Evolutionary conservation across 2,113 vertebrate species (phyloP), one percentile per base, ranked within the genome.

Genomic region (Charina bottae): DNA sequence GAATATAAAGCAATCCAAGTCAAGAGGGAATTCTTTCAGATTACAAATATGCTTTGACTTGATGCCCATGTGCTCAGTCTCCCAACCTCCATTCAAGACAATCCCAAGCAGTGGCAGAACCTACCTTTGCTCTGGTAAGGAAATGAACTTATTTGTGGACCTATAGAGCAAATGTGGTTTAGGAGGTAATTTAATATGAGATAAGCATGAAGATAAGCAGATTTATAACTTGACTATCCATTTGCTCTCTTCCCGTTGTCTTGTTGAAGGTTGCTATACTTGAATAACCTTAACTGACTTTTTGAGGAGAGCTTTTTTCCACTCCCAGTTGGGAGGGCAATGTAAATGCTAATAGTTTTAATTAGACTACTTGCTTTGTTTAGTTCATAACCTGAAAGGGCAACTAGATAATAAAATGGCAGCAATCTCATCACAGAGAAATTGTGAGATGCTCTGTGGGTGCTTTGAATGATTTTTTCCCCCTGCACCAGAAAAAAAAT

Each of bases 231-330:
- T 92, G 84, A 89, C 55, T 92, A 92, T 83, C 83, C 86, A 92
- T 92, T 92, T 92, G 42, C 87, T 89, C 37, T 26, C 68, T 83
- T 58, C 84, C 89, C 64, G 68, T 91, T 91, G 84, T 86, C 86
- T 91, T 91, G 90, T 87, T 91, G 90, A 68, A 58, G 12, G 46
- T 60, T 91, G 84, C 86, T 91, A 84, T 59, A 91, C 90, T 91
- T 91, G 90, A 91, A 91, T 64, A 91, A 91, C 90, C 90, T 91
- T 91, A 91, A 91, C 83, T 86, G 83, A 42, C 37, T 91, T 85
- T 90, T 91, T 91, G 46, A 91, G 46, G 46, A 24, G 28, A 54
- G 10, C 3, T n/a, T 53, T 24, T 49, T 8, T 42, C 13, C 24
- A 2, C 1, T 6, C n/a, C 49, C 8, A 37, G 54, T 53, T 54